These are phyloP conservation scores for Bilobella aurantiaca DNA, from an alignment of 1,140 invertebrate species.

Conservation along the genomic window DNA sequence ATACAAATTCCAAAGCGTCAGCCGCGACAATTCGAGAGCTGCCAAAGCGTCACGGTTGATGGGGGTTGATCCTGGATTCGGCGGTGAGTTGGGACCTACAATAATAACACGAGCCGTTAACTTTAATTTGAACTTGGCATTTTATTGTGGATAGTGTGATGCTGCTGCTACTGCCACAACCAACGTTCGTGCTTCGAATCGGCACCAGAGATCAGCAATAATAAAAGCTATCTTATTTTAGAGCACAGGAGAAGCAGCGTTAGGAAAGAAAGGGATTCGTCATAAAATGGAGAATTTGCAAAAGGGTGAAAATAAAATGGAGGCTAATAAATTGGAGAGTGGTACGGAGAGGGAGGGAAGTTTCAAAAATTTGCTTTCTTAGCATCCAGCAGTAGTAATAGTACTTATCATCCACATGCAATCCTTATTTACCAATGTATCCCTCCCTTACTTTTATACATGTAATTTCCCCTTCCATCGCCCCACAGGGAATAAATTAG, in stretches of 20 bases:
- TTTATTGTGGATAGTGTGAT: too few species aligned
- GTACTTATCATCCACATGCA: neutral
- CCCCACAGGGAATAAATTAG: neutral
- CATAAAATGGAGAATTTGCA: neutral
- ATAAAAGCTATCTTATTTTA: too few species aligned
- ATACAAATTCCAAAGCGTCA: conserved; percentile 71
- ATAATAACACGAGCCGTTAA: neutral
- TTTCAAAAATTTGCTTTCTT: too few species aligned
- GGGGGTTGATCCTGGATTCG: conserved; percentile 45
- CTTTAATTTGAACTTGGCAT: neutral
- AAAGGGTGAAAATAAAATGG: neutral
- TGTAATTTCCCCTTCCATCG: neutral
- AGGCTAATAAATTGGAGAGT: neutral
- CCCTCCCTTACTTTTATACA: neutral
- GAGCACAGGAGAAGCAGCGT: too few species aligned
- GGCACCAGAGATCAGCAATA: too few species aligned
- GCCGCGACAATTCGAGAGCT: conserved; percentile 59
- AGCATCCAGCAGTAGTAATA: too few species aligned
- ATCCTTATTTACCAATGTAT: neutral
- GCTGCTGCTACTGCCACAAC: too few species aligned
- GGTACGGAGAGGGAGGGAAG: neutral
- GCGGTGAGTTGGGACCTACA: conserved; percentile 47
- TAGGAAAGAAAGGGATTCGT: neutral
- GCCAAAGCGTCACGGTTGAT: conserved; percentile 47
- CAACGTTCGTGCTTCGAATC: too few species aligned